Percentiles rank a stretch among this genome's conserved stretches.
These are phyloP conservation scores for Crax fasciolata DNA, from an alignment of 2,797 vertebrate genomes.

Conservation along the genomic window DNA sequence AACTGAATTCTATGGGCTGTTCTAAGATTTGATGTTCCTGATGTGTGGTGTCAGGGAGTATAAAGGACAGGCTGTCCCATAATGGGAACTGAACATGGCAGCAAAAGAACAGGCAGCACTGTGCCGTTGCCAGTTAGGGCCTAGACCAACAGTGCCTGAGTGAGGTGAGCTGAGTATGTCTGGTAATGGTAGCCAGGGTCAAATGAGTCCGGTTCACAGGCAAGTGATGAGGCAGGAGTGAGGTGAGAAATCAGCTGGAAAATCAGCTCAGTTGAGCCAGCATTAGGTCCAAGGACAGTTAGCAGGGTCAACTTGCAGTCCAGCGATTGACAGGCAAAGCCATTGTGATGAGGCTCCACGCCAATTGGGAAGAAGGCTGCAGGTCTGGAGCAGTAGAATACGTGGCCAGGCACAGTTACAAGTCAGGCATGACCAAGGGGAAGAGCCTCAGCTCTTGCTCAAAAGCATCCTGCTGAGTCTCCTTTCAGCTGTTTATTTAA, in stretches of 20 bases:
- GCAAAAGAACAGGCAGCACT: not conserved
- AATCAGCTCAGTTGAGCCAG: not conserved
- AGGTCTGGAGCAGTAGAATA: fast-evolving
- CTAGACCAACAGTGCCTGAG: not conserved
- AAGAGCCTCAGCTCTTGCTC: not conserved
- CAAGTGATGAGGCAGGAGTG: not conserved
- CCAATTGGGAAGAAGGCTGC: not conserved
- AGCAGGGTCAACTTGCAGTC: not conserved
- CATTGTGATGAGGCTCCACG: fast-evolving
- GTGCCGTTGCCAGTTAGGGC: not conserved
- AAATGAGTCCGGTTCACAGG: not conserved
- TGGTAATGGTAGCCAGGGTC: no score
- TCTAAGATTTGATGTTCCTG: not conserved
- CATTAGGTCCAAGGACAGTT: not conserved
- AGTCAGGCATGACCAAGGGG: not conserved
- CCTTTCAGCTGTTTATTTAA: not conserved
- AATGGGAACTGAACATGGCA: not conserved
- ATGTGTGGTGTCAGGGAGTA: not conserved
- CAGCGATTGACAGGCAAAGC: not conserved
- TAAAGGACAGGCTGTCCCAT: not conserved
- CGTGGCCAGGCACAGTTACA: not conserved
- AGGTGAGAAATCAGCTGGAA: not conserved
- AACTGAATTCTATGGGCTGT: not conserved
- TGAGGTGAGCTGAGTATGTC: not conserved
- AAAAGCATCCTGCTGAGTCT: not conserved